phyloP scores from a whole-genome alignment of 2,888 invertebrate species.

The Zele albiditarsus region DNA sequence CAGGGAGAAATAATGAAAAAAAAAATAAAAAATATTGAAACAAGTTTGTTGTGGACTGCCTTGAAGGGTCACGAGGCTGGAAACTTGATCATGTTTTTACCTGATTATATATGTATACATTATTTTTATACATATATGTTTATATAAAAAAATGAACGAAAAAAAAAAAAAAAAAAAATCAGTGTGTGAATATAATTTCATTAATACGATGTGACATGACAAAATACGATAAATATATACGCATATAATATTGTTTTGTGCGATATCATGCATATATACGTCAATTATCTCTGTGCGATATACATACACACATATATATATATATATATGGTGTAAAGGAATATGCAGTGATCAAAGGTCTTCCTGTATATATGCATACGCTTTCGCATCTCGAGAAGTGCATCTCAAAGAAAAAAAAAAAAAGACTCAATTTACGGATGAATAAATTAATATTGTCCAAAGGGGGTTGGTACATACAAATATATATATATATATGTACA shows the following conservation, averaged over 20 bases:
- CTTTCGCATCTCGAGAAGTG: not conserved
- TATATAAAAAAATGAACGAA: not conserved
- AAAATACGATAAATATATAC: not conserved
- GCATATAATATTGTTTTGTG: constrained; percentile 5
- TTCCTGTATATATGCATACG: not conserved
- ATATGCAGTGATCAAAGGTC: constrained; percentile 30
- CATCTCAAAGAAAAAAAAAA: constrained; percentile 14
- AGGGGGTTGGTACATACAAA: constrained; percentile 43
- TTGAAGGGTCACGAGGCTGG: constrained; percentile 25
- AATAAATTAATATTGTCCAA: constrained; percentile 47
- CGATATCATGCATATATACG: not conserved
- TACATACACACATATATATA: not conserved
- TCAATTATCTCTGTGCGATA: not conserved
- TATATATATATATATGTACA: constrained; percentile 3
- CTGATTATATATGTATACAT: not conserved
- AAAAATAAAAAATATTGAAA: not conserved
- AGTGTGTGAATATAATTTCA: not conserved
- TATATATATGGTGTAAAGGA: not conserved
- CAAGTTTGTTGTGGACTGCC: constrained; percentile 21
- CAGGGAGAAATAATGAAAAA: not conserved
- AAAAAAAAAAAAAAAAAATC: not conserved
- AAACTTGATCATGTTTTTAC: not conserved
- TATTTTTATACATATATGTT: not conserved
- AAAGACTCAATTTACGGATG: constrained; percentile 46
- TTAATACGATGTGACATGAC: constrained; percentile 1